Percentiles rank a stretch among this genome's conserved stretches.
phyloP scores from a whole-genome alignment of 2,113 vertebrate species.

The Rhea pennata region DNA sequence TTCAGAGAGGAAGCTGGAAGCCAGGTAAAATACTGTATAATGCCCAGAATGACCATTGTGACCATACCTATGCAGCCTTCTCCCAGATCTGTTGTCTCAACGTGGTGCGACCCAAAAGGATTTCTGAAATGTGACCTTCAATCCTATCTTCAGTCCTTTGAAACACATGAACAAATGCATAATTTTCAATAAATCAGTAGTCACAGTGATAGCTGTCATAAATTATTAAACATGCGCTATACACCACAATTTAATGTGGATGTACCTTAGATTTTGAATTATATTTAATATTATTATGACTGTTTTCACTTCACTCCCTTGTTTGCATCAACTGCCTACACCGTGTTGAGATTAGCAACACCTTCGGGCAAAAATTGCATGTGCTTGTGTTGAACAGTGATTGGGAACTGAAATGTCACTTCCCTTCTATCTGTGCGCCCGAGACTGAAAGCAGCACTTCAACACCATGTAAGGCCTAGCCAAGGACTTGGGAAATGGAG shows the following conservation, averaged over 20 bases:
- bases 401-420: not conserved
- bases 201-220: not conserved
- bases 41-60: not conserved
- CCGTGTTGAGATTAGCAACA: not conserved
- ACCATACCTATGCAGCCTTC: not conserved
- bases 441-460: not conserved
- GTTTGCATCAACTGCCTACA: not conserved
- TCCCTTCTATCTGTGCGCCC: not conserved
- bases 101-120: not conserved
- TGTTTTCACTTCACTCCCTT: not conserved
- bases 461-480: not conserved
- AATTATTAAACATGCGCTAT: not conserved
- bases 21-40: not conserved
- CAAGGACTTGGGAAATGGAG: not conserved
- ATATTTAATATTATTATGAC: not conserved
- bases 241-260: not conserved
- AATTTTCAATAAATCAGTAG: not conserved
- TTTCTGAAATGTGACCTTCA: not conserved
- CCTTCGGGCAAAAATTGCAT: not conserved
- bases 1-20: not conserved
- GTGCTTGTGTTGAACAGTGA: not conserved
- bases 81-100: not conserved
- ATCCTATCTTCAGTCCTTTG: not conserved
- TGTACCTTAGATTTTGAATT: not conserved
- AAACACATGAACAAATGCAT: not conserved